A percentile compares a stretch with the other conserved stretches of the same genome.
Conservation (phyloP, 2,888 invertebrate genomes). For the Morpho achilles region DNA sequence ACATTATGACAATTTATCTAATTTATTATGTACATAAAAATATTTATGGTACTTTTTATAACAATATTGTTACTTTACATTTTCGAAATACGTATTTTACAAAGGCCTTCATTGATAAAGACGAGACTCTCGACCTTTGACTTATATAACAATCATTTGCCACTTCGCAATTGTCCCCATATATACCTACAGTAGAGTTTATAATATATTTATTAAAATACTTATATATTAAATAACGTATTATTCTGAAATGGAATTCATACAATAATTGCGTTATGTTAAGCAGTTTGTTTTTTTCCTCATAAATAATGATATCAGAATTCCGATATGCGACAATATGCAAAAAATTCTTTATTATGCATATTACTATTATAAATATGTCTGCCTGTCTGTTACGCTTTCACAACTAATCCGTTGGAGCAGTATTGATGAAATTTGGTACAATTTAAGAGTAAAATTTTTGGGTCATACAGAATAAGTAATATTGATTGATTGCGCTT, state of each 20-base stretch:
- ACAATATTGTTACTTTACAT: conserved; percentile 25
- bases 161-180: conserved; percentile 3
- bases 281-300: background rate
- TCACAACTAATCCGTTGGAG: too few species aligned
- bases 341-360: too few species aligned
- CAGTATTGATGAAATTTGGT: too few species aligned
- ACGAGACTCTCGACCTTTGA: conserved; percentile 23
- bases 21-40: conserved; percentile 26
- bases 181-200: conserved; percentile 15
- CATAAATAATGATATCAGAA: background rate
- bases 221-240: background rate
- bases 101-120: conserved; percentile 23
- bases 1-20: conserved; percentile 29
- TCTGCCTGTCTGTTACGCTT: too few species aligned
- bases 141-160: conserved; percentile 11
- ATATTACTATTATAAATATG: too few species aligned
- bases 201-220: conserved; percentile 18
- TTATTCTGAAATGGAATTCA: background rate
- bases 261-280: background rate
- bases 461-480: too few species aligned
- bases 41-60: conserved; percentile 24
- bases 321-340: background rate
- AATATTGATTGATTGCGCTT: too few species aligned
- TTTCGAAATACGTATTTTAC: conserved; percentile 28
- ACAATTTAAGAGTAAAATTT: too few species aligned